Conservation (phyloP, 2,113 vertebrate species). For the Oncorhynchus masou region DNA sequence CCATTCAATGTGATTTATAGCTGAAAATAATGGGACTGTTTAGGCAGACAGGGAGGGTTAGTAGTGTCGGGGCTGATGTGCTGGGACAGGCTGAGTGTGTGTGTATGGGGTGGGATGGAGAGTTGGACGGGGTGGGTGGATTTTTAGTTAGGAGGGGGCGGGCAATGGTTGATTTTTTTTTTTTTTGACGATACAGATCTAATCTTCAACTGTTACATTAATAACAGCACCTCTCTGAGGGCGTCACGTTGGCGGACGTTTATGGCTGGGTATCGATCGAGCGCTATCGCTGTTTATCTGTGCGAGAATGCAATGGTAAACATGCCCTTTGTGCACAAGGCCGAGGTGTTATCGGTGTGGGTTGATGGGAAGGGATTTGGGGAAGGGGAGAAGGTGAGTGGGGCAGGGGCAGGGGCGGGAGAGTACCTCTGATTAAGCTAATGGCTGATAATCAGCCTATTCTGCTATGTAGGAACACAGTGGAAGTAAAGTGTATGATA, state of each 20-base stretch:
- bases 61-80: slow-evolving; percentile 3
- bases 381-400: neutral
- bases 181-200: slow-evolving; percentile 77
- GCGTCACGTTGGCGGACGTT: slow-evolving; percentile 75
- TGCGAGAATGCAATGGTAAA: slow-evolving; percentile 84
- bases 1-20: slow-evolving; percentile 99
- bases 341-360: slow-evolving; percentile 67
- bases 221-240: slow-evolving; percentile 74
- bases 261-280: slow-evolving; percentile 82
- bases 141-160: slow-evolving; percentile 1
- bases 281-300: slow-evolving; percentile 79
- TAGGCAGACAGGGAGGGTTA: slow-evolving; percentile 60
- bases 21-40: slow-evolving; percentile 98
- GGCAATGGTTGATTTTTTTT: slow-evolving; percentile 80
- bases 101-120: slow-evolving; percentile 2
- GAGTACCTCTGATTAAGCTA: neutral
- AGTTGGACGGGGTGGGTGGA: slow-evolving; percentile 5
- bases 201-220: slow-evolving; percentile 78
- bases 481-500: too few species aligned
- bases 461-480: neutral
- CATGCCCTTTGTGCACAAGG: slow-evolving; percentile 87
- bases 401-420: neutral
- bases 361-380: slow-evolving; percentile 17
- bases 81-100: slow-evolving; percentile 12
- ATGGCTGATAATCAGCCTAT: neutral